Evolutionary conservation across 1,140 invertebrate genomes (phyloP).

Genomic region (Melipona quadrifasciata): DNA sequence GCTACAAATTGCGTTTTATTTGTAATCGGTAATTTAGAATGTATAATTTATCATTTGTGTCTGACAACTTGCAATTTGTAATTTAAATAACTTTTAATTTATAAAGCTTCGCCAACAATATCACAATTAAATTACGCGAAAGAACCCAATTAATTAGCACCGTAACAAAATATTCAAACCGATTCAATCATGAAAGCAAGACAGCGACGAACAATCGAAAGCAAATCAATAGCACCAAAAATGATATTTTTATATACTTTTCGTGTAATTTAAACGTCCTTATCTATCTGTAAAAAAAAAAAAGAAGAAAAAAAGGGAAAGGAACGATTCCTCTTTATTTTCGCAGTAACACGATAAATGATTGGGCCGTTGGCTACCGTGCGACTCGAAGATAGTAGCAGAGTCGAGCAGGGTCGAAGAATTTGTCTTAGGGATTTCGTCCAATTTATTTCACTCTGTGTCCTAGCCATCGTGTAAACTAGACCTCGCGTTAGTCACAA

Average conservation of each 20-base stretch:
- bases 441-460: conserved; percentile 42
- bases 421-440: conserved; percentile 55
- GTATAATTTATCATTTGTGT: too few relatives aligned
- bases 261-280: background rate
- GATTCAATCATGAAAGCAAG: background rate
- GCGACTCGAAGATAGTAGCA: conserved; percentile 18
- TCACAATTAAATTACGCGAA: background rate
- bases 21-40: too few relatives aligned
- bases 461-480: conserved; percentile 1
- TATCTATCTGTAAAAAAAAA: conserved; percentile 2
- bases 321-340: conserved; percentile 28
- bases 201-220: background rate
- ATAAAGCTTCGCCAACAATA: background rate
- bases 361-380: conserved; percentile 32
- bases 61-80: too few relatives aligned
- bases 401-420: conserved; percentile 22
- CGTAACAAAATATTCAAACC: too few relatives aligned
- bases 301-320: background rate
- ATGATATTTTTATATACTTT: background rate
- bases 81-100: too few relatives aligned
- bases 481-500: background rate
- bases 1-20: too few relatives aligned
- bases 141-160: background rate
- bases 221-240: background rate
- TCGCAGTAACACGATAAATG: conserved; percentile 41